These are phyloP conservation scores for Yponomeuta sedellus DNA, from an alignment of 2,888 invertebrate species.

Conservation along the genomic window DNA sequence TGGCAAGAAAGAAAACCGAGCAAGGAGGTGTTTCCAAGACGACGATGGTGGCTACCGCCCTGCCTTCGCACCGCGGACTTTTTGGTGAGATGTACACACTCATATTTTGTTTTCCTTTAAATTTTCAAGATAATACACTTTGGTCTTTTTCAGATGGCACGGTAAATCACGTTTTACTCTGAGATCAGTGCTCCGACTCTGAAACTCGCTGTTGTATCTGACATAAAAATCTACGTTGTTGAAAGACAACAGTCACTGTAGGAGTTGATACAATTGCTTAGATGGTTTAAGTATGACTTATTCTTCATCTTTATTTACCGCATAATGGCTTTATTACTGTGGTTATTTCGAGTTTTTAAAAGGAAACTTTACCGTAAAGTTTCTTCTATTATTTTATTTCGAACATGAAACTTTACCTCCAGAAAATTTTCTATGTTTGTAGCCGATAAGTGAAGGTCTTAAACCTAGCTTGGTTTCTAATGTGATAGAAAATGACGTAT, in stretches of 20 bases:
- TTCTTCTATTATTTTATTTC: no score
- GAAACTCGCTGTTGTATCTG: constrained; percentile 17
- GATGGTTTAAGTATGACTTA: constrained; percentile 53
- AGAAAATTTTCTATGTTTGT: no score
- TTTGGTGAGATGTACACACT: constrained; percentile 14
- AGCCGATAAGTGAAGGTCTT: no score
- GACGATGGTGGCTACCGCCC: background rate
- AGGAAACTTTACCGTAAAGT: no score
- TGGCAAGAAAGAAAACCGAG: background rate
- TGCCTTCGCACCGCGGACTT: constrained; percentile 28
- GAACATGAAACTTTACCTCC: no score
- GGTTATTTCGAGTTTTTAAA: background rate
- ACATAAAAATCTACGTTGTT: background rate
- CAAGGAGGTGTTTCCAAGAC: background rate
- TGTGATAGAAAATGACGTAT: no score
- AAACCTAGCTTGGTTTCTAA: no score
- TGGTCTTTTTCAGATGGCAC: constrained; percentile 61
- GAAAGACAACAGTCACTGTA: constrained; percentile 10
- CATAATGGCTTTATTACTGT: background rate
- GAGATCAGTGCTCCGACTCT: background rate
- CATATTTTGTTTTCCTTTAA: background rate
- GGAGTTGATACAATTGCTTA: constrained; percentile 31
- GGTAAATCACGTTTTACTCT: constrained; percentile 5
- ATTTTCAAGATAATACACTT: constrained; percentile 56
- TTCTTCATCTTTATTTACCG: constrained; percentile 23